Base-by-base conservation (phyloP, 2,888 invertebrate species). In the Magallana nippona region DNA sequence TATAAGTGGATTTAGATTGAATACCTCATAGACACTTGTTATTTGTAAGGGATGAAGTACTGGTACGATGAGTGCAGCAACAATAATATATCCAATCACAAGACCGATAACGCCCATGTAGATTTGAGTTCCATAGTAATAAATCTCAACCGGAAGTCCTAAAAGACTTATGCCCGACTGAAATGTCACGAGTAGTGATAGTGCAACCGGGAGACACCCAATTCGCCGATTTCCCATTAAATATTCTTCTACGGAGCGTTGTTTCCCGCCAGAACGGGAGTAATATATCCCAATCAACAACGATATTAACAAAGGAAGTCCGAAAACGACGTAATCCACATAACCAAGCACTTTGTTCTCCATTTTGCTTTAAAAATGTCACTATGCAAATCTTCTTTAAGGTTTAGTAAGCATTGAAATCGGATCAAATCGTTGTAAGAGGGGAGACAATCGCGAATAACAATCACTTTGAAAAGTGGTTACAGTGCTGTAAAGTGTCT, bases 101-200 rank as follows among this genome's bases (percentile, higher is more conserved):
- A 83, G 79, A 19, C 83, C 83, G 17, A 83, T 60, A 1, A 83
- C 55, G 10, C 83, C 83, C 60, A 83, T 17, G 56, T 63, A 79
- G 62, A 83, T 83, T 55, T 83, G 83, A 13, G 83, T 83, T 19
- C 83, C 83, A 55, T 83, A 83, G 32, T 80, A 79, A 27, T 83
- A 83, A 56, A 83, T 83, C 27, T 83, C 83, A 55, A 83, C 83
- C 10, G 83, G 83, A 27, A 83, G 55, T 27, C 83, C 83, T 13
- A 83, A 32, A 0, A 83, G 63, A 63, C 83, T 83, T 17, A 83
- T 83, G 13, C 83, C 83, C 13, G 83, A 83, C 56, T 83, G 83
- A 71, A 83, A 83, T 27, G 83, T 83, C 19, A 83, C 83, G 13
- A 83, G 63, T 10, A 83, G 71, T n/a, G 83, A 83, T 17, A 83